phyloP scores from a whole-genome alignment of 2,888 invertebrate genomes.

The Augochlorella aurata region DNA sequence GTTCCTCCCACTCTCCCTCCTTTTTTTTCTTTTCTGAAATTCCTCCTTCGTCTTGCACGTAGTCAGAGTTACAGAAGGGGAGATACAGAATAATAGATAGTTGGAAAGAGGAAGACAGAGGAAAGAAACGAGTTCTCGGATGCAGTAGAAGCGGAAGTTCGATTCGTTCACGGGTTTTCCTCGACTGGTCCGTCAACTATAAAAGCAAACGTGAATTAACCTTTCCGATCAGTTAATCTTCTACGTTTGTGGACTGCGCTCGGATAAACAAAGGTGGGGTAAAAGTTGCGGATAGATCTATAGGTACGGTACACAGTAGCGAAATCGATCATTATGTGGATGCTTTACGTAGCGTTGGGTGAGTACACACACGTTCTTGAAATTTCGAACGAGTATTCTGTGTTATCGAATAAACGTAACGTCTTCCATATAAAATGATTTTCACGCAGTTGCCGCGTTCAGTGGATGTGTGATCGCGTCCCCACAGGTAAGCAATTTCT shows the following conservation, averaged over 20 bases:
- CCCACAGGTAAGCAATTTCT: conserved; percentile 52
- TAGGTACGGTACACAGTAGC: background rate
- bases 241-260: conserved; percentile 12
- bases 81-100: background rate
- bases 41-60: background rate
- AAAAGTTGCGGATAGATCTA: background rate
- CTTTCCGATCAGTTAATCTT: conserved; percentile 38
- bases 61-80: background rate
- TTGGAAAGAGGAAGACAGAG: background rate
- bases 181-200: conserved; percentile 40
- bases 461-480: conserved; percentile 14
- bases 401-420: background rate
- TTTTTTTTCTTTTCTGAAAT: too few species aligned
- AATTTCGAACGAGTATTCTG: background rate
- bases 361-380: conserved; percentile 3
- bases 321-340: conserved; percentile 12
- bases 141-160: conserved; percentile 13
- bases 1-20: too few species aligned
- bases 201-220: conserved; percentile 41
- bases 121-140: background rate
- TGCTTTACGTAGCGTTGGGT: conserved; percentile 22
- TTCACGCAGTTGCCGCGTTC: conserved; percentile 17
- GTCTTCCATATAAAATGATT: background rate
- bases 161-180: background rate
- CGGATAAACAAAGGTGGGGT: too few species aligned